Base-by-base conservation (phyloP, 30 jellyfish, hydroid and myxozoan species). In the Cassiopea xamachana region DNA sequence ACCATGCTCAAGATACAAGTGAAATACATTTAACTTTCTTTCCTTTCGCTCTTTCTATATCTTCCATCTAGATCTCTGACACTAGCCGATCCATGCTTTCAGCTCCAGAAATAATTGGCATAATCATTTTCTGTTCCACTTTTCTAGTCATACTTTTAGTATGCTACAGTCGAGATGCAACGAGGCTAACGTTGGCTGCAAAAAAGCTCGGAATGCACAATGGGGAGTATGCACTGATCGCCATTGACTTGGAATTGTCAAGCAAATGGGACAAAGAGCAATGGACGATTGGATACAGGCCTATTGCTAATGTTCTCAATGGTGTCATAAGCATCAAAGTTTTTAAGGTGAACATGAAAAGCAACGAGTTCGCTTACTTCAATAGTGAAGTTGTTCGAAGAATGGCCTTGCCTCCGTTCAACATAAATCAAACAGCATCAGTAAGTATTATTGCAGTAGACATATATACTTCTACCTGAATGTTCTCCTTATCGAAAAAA, bases 351-450 rank as follows among this genome's bases (percentile, higher is more conserved):
- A 75, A 76, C 46, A 82, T 79, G 92, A 75, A 51, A 48, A 86
- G 71, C 60, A 55, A 50, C 58, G 48, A 77, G 46, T 91, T 48
- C 70, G 39, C 62, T 4, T 10, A 62, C 7, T 80, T 84, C 67
- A 85, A 78, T 55, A 93, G 19, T 17, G 94, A 91, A 43, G 97
- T 91, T 46, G 71, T 60, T 27, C 77, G 97, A 43, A 83, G 98
- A 88, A 85, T 93, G 93, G 91, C 91, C 8, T 67, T 69, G 77
- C 91, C 94, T 27, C 98, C 98, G 0, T 93, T 93, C 81, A 75
- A 81, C 48, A 87, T 67, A 46, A 87, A 44, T 6, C 83, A 46
- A 2, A 87, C 94, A 2, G 14, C 19, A 46, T 2, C 89, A 13
- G 89, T 87, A 75, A 14, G 93, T 82, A 17, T 3, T 55, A 27